Percentiles rank a stretch among this genome's conserved stretches.
phyloP scores from a whole-genome alignment of 2,797 vertebrate genomes.

The Neostethus bicornis region DNA sequence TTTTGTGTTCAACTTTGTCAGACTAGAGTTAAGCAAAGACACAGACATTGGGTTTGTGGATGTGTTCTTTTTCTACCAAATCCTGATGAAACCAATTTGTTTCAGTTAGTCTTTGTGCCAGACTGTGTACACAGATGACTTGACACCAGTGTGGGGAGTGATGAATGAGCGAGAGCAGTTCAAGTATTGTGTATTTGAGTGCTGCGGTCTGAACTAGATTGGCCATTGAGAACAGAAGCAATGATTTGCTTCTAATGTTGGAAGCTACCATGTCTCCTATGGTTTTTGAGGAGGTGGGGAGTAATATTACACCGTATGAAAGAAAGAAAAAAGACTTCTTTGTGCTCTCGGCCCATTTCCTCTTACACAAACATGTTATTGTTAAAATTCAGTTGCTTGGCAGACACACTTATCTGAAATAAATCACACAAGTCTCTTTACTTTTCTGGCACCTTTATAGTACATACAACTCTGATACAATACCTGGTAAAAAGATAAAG shows the following conservation, averaged over 20 bases:
- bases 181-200: conserved; percentile 14
- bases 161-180: conserved; percentile 23
- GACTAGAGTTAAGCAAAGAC: neutral
- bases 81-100: conserved; percentile 49
- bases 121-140: conserved; percentile 50
- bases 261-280: conserved; percentile 35
- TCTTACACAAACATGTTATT: conserved; percentile 67
- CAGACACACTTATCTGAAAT: conserved; percentile 66
- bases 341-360: conserved; percentile 59
- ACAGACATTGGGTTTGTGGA: conserved; percentile 18
- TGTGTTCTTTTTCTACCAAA: conserved; percentile 25
- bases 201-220: conserved; percentile 23
- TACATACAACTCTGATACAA: conserved; percentile 56
- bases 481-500: conserved; percentile 32
- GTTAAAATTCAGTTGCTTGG: conserved; percentile 73
- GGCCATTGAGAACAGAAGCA: conserved; percentile 24
- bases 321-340: conserved; percentile 61
- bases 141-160: conserved; percentile 47
- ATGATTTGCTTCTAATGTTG: conserved; percentile 34
- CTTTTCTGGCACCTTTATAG: conserved; percentile 53
- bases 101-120: conserved; percentile 41
- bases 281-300: conserved; percentile 43
- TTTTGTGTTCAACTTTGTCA: conserved; percentile 6
- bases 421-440: conserved; percentile 68
- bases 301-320: conserved; percentile 51